Conservation (phyloP, 2,113 vertebrate species). For the Antennarius striatus region DNA sequence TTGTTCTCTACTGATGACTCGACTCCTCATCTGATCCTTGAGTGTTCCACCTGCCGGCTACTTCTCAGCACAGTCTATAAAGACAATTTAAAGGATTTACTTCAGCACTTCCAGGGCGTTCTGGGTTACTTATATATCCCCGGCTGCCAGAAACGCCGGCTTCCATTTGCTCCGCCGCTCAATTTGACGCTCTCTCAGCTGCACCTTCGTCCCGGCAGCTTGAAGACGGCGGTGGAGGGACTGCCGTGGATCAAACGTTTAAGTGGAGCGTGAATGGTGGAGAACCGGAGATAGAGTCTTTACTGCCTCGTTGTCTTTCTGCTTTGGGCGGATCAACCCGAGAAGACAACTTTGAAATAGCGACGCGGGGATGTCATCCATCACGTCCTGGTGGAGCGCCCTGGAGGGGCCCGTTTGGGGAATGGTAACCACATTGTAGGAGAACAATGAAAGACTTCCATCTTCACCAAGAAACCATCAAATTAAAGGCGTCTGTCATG, state of each 20-base stretch:
- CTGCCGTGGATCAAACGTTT: conserved; percentile 52
- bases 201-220: conserved; percentile 26
- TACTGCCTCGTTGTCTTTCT: conserved; percentile 25
- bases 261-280: conserved; percentile 53
- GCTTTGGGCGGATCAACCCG: conserved; percentile 31
- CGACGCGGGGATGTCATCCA: conserved; percentile 50
- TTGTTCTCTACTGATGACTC: background rate
- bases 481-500: conserved; percentile 38
- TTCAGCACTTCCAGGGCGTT: background rate
- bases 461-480: conserved; percentile 21
- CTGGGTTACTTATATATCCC: conserved; percentile 1
- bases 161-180: conserved; percentile 1
- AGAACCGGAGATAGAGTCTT: conserved; percentile 30
- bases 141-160: background rate
- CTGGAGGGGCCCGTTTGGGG: background rate
- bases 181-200: conserved; percentile 12
- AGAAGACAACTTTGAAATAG: conserved; percentile 46
- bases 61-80: background rate
- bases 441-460: conserved; percentile 22
- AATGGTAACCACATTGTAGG: conserved; percentile 20
- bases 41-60: conserved; percentile 2
- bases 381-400: conserved; percentile 34
- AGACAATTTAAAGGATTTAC: background rate
- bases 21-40: background rate
- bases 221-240: conserved; percentile 26